Percentiles rank a stretch among this genome's conserved stretches.
These are phyloP conservation scores for Oncopodura yosiiana DNA, from an alignment of 1,140 invertebrate genomes.

Conservation along the genomic window DNA sequence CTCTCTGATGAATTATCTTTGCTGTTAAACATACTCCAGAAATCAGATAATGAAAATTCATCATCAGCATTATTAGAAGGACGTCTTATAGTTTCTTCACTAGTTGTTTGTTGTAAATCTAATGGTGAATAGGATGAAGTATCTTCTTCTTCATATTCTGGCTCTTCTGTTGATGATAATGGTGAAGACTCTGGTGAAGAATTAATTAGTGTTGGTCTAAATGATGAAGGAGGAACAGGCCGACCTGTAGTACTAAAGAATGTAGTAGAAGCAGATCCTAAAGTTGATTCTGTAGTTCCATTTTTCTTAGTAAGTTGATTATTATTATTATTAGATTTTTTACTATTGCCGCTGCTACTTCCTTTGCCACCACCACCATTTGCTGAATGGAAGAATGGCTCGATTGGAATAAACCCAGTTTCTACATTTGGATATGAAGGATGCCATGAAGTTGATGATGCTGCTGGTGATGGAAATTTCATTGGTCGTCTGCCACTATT, in stretches of 20 bases:
- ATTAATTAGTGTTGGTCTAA: conserved; percentile 8
- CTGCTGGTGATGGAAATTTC: not conserved
- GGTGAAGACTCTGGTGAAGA: no score
- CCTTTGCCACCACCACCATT: not conserved
- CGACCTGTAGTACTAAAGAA: conserved; percentile 45
- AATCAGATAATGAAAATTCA: conserved; percentile 23
- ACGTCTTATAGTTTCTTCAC: conserved; percentile 37
- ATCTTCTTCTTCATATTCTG: conserved; percentile 29
- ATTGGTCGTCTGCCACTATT: not conserved
- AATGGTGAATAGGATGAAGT: conserved; percentile 16
- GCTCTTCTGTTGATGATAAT: not conserved
- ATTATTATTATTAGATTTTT: conserved; percentile 2
- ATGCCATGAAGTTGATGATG: conserved; percentile 17
- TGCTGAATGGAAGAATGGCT: conserved; percentile 32
- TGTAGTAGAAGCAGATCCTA: not conserved
- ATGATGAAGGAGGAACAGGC: not conserved
- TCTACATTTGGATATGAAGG: conserved; percentile 27
- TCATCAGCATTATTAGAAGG: conserved; percentile 30
- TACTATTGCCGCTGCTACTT: conserved; percentile 5
- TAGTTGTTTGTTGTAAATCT: conserved; percentile 4
- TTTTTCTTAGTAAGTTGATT: not conserved
- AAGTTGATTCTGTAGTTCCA: not conserved
- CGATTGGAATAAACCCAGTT: conserved; percentile 35
- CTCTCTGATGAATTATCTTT: not conserved
- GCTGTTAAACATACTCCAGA: conserved; percentile 29